Evolutionary conservation across 1,140 invertebrate species (phyloP), one percentile per base, ranked within the genome.

Genomic region (Drosophila parvula): DNA sequence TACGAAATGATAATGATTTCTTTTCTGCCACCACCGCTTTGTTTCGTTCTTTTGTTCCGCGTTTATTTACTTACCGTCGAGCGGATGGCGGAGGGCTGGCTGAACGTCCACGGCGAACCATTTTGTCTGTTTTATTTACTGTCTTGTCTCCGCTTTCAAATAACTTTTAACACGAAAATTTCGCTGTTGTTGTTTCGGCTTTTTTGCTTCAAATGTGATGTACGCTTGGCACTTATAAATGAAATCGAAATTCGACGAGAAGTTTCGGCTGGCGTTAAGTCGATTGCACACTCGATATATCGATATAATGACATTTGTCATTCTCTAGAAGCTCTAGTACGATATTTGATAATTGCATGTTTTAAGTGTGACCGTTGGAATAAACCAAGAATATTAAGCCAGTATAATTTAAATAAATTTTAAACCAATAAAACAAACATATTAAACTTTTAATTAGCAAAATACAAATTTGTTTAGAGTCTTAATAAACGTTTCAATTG

Each of bases 91-190:
- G 95, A 78, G 95, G 95, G 88, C 94, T 94, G 36, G 95, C 93
- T 69, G 95, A 95, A 91, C 95, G 94, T 94, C 95, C 95, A 92
- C 96, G 94, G 93, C 96, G 94, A 92, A 95, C 94, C 96, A 96
- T 96, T 92, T 93, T 94, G 61, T 57, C 93, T 73, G 28, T 68
- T 68, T 76, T 69, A 43, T 50, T 73, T 70, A 61, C 4, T 61
- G 22, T 36, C 12, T 60, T 48, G 14, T 64, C 14, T 34, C 22
- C 62, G 16, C 18, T 48, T 36, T 50, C 1, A 14, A 67, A 43
- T 8, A 16, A 71, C 43, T 50, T 48, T 34, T 44, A 38, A 71
- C 38, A 32, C 36, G 53, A 59, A 59, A 71, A 71, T 50, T 73
- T 73, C 67, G 45, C 44, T 73, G 43, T 71, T 50, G 43, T 56